phyloP scores from a whole-genome alignment of 2,113 vertebrate genomes.

The Odontesthes bonariensis region DNA sequence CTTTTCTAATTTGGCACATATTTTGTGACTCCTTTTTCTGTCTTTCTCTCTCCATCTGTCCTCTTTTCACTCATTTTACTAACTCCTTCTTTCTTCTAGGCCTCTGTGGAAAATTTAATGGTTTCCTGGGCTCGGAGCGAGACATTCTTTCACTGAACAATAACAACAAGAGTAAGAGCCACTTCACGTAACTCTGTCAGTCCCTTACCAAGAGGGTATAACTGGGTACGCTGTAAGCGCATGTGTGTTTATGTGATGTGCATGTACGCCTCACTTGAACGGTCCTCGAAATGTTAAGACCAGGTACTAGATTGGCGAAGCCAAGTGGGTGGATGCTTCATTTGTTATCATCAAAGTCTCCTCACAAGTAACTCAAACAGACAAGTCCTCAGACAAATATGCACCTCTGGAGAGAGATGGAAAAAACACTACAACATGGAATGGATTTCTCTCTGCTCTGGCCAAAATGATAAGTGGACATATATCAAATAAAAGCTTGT shows the following conservation, averaged over 20 bases:
- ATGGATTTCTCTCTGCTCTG: neutral
- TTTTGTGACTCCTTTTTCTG: constrained; percentile 64
- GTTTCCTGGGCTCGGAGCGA: constrained; percentile 79
- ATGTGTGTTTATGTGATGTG: constrained; percentile 11
- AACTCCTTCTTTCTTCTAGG: constrained; percentile 60
- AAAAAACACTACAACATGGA: constrained; percentile 33
- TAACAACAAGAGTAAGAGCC: constrained; percentile 74
- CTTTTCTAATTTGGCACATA: constrained; percentile 76
- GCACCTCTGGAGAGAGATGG: constrained; percentile 31
- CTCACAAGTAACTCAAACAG: constrained; percentile 41
- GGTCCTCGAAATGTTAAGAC: constrained; percentile 44
- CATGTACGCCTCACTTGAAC: constrained; percentile 32
- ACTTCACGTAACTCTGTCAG: constrained; percentile 70
- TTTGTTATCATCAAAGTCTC: constrained; percentile 61
- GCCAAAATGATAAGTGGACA: constrained; percentile 24
- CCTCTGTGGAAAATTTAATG: constrained; percentile 80
- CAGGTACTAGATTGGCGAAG: constrained; percentile 45
- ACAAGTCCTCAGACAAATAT: constrained; percentile 18
- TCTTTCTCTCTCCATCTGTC: constrained; percentile 64
- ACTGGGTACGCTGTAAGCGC: constrained; percentile 23
- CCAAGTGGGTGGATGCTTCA: constrained; percentile 31
- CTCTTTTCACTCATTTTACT: constrained; percentile 62
- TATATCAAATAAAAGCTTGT: constrained; percentile 35
- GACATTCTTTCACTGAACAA: constrained; percentile 80
- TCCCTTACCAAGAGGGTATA: constrained; percentile 35